phyloP scores from a whole-genome alignment of 2,888 invertebrate genomes.

The Mallateleia sp. region DNA sequence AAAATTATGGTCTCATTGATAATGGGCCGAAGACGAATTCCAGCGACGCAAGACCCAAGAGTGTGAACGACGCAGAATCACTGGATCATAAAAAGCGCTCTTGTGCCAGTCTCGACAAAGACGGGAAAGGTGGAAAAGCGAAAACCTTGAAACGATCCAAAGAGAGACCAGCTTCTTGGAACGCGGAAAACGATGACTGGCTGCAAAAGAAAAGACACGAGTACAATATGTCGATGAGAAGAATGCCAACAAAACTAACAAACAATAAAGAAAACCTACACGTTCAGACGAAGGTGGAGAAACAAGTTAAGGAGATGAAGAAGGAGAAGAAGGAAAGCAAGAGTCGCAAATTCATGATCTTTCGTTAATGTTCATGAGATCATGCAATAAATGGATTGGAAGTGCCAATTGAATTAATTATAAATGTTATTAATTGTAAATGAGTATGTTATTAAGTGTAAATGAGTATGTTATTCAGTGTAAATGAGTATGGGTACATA shows the following conservation, averaged over 20 bases:
- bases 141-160: constrained; percentile 71
- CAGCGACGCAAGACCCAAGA: constrained; percentile 49
- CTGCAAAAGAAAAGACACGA: constrained; percentile 86
- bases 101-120: constrained; percentile 83
- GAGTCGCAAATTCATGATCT: constrained; percentile 86
- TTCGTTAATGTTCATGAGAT: constrained; percentile 76
- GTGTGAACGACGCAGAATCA: constrained; percentile 63
- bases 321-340: constrained; percentile 81
- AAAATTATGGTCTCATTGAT: constrained; percentile 87
- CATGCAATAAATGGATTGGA: too few relatives aligned
- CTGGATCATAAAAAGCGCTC: constrained; percentile 79
- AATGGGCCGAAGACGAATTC: constrained; percentile 41
- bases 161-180: constrained; percentile 86
- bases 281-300: constrained; percentile 73
- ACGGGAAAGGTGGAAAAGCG: constrained; percentile 42
- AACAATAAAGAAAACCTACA: constrained; percentile 85
- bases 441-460: too few relatives aligned
- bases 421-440: too few relatives aligned
- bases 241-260: constrained; percentile 70
- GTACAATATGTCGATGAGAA: constrained; percentile 84
- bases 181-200: constrained; percentile 86
- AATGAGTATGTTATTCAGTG: too few relatives aligned
- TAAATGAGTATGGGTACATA: too few relatives aligned
- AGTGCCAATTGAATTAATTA: too few relatives aligned
- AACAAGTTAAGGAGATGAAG: constrained; percentile 73